Percentiles rank a stretch among this genome's conserved stretches.
These are phyloP conservation scores for Ibycter americanus DNA, from an alignment of 2,797 vertebrate genomes.

Conservation along the genomic window DNA sequence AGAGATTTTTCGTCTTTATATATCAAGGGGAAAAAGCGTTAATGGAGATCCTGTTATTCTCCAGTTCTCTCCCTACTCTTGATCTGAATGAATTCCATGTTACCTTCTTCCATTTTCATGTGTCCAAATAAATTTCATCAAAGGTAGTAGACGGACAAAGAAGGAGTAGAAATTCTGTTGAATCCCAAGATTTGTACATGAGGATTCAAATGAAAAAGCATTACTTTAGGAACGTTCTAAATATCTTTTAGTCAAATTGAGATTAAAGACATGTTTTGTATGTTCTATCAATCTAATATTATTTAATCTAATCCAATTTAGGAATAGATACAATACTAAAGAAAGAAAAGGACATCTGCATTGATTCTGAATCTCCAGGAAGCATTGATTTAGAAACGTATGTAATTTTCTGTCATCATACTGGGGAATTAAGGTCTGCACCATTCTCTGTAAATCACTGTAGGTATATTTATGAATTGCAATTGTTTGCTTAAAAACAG, in stretches of 20 bases:
- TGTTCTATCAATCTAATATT: conserved; percentile 3
- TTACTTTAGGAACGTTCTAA: not conserved
- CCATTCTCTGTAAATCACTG: not conserved
- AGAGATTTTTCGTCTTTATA: not conserved
- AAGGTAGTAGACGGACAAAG: not conserved
- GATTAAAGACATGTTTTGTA: not conserved
- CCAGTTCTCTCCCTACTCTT: not conserved
- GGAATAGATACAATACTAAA: not conserved
- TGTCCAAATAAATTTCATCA: not conserved
- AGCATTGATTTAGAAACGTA: not conserved
- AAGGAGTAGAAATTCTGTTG: not conserved
- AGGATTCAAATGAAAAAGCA: not conserved
- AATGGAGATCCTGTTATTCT: not conserved
- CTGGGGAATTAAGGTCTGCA: conserved; percentile 11
- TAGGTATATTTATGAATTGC: not conserved
- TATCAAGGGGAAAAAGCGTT: not conserved
- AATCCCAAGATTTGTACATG: not conserved
- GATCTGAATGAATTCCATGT: not conserved
- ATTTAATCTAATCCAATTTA: conserved; percentile 5
- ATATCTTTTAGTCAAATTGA: not conserved
- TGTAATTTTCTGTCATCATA: not conserved
- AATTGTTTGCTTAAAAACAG: conserved; percentile 41
- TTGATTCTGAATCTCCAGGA: conserved; percentile 25
- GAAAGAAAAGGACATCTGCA: conserved; percentile 17
- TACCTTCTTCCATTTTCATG: not conserved